Conservation (phyloP, 2,797 vertebrate species). For the Hozukius guyotensis region DNA sequence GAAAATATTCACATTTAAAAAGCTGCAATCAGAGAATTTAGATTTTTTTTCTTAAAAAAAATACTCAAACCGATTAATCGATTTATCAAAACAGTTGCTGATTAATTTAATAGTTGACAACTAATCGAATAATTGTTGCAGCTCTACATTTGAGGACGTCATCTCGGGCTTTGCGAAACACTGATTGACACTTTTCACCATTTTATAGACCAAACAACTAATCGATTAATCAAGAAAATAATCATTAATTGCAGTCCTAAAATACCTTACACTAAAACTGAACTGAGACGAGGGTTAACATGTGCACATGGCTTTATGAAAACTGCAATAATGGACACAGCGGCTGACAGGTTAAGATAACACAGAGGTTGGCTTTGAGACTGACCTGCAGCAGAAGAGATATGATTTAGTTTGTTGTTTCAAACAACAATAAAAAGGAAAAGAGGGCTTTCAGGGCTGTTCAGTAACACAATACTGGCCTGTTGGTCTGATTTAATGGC, state of each 20-base stretch:
- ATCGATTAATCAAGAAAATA: too few species aligned
- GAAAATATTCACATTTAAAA: too few species aligned
- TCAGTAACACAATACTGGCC: background rate
- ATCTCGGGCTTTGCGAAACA: too few species aligned
- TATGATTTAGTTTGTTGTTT: background rate
- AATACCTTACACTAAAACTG: background rate
- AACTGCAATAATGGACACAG: background rate
- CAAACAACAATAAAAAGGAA: background rate
- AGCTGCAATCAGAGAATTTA: too few species aligned
- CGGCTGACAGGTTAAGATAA: conserved; percentile 19
- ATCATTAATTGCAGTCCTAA: too few species aligned
- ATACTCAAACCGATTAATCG: too few species aligned
- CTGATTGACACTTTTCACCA: too few species aligned
- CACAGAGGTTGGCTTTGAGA: background rate
- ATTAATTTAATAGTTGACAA: too few species aligned
- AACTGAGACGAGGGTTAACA: background rate
- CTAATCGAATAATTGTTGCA: too few species aligned
- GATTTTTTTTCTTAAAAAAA: too few species aligned
- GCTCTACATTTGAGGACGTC: rapidly evolving
- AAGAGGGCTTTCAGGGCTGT: background rate
- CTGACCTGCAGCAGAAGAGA: background rate
- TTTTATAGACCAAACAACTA: too few species aligned
- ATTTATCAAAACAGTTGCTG: too few species aligned
- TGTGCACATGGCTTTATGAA: background rate
- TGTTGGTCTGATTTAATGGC: background rate